A percentile compares a stretch with the other conserved stretches of the same genome.
phyloP scores from a whole-genome alignment of 2,797 vertebrate species.

The Enteromius unitaeniatus region DNA sequence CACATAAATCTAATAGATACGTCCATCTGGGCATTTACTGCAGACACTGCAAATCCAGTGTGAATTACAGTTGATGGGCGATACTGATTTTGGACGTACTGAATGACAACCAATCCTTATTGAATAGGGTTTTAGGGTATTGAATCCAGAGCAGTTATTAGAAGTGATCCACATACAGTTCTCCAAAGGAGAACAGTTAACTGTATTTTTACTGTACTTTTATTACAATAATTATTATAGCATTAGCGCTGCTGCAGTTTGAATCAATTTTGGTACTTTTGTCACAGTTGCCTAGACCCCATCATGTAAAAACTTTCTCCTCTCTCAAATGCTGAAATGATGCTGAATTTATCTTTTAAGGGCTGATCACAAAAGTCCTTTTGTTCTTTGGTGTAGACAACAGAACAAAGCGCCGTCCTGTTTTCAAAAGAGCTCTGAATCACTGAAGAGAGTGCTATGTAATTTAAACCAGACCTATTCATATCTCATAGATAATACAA shows the following conservation, averaged over 20 bases:
- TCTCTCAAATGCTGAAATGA: constrained; percentile 36
- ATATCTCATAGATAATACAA: constrained; percentile 47
- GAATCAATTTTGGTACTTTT: constrained; percentile 18
- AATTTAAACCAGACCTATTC: constrained; percentile 53
- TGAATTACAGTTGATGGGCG: background rate
- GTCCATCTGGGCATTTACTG: background rate
- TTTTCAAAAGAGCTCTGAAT: constrained; percentile 51
- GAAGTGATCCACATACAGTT: background rate
- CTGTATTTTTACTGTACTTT: background rate
- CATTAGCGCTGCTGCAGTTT: constrained; percentile 19
- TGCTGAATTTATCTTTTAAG: constrained; percentile 38
- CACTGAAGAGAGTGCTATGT: constrained; percentile 43
- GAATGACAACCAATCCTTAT: background rate
- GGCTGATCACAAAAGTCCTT: constrained; percentile 22
- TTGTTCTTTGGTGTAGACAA: constrained; percentile 47
- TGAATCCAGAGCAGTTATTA: background rate
- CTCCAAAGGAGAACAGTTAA: background rate
- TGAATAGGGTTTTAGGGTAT: background rate
- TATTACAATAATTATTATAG: background rate
- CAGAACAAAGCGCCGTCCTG: constrained; percentile 25
- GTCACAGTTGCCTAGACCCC: constrained; percentile 22
- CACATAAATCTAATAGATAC: background rate
- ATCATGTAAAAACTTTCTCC: constrained; percentile 10
- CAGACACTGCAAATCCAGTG: background rate
- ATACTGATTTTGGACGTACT: background rate